Conservation (phyloP, 1,140 invertebrate species). For the Babylonia areolata region DNA sequence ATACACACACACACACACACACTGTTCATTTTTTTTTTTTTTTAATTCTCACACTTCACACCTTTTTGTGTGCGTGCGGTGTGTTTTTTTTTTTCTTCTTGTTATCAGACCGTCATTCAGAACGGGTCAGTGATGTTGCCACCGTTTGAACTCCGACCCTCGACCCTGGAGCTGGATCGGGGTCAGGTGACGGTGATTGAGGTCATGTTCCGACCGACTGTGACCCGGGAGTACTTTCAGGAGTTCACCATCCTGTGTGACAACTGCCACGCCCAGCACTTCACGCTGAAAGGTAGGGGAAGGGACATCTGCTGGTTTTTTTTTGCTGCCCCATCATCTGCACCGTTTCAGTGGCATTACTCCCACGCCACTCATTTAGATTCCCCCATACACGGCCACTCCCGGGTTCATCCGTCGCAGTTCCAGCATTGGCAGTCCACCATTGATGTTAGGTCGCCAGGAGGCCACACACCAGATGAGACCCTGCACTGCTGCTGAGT, state of each 20-base stretch:
- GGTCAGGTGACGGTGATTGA: slow-evolving; percentile 69
- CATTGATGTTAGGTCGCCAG: too few relatives aligned
- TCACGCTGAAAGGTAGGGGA: slow-evolving; percentile 68
- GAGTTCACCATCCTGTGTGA: slow-evolving; percentile 74
- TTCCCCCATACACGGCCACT: too few relatives aligned
- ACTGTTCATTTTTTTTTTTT: neutral
- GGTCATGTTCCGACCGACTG: slow-evolving; percentile 68
- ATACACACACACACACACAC: neutral
- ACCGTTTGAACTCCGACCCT: slow-evolving; percentile 74
- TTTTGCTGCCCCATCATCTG: neutral
- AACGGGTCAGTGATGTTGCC: slow-evolving; percentile 60
- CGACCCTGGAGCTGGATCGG: slow-evolving; percentile 69
- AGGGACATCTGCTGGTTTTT: neutral
- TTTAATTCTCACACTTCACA: neutral
- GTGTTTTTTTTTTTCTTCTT: slow-evolving; percentile 19
- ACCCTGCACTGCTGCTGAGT: too few relatives aligned
- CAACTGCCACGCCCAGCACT: slow-evolving; percentile 74
- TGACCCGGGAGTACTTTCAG: slow-evolving; percentile 59
- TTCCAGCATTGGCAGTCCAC: too few relatives aligned
- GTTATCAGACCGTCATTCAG: slow-evolving; percentile 62
- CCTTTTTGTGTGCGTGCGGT: too few relatives aligned
- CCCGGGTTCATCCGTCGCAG: too few relatives aligned
- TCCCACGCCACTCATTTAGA: too few relatives aligned
- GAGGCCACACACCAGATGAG: too few relatives aligned
- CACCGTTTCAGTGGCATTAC: too few relatives aligned